These are phyloP conservation scores for Nowickia ferox DNA, from an alignment of 2,888 invertebrate genomes.

Conservation along the genomic window DNA sequence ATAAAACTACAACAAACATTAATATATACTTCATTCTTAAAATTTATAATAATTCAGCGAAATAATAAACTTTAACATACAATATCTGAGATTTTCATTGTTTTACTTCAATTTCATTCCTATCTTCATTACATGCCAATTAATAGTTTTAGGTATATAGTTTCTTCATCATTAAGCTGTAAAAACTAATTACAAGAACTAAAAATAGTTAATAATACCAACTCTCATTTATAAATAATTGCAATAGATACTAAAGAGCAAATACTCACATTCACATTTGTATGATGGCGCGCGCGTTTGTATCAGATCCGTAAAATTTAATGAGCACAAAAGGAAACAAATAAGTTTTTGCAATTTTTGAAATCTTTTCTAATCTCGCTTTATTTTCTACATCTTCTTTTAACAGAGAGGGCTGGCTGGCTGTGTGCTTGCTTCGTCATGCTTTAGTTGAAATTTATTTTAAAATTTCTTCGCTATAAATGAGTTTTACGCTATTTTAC, in stretches of 20 bases:
- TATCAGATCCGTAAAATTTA: conserved; percentile 51
- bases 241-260: neutral
- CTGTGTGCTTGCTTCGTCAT: neutral
- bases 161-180: neutral
- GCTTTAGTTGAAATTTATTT: neutral
- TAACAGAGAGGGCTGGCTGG: too few species aligned
- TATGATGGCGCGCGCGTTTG: conserved; percentile 10
- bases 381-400: conserved; percentile 3
- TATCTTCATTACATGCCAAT: neutral
- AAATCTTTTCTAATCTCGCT: conserved; percentile 39
- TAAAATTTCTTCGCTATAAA: conserved; percentile 36
- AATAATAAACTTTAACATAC: neutral
- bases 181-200: neutral
- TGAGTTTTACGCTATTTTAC: conserved; percentile 62
- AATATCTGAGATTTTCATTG: neutral
- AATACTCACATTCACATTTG: neutral
- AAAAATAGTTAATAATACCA: conserved; percentile 19
- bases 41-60: too few species aligned
- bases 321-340: conserved; percentile 57
- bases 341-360: conserved; percentile 11
- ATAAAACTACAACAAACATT: too few species aligned
- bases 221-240: conserved; percentile 3
- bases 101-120: neutral
- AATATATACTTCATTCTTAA: too few species aligned
- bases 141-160: neutral